Conservation (phyloP, 2,113 vertebrate genomes). For the Corydoras maculifer region DNA sequence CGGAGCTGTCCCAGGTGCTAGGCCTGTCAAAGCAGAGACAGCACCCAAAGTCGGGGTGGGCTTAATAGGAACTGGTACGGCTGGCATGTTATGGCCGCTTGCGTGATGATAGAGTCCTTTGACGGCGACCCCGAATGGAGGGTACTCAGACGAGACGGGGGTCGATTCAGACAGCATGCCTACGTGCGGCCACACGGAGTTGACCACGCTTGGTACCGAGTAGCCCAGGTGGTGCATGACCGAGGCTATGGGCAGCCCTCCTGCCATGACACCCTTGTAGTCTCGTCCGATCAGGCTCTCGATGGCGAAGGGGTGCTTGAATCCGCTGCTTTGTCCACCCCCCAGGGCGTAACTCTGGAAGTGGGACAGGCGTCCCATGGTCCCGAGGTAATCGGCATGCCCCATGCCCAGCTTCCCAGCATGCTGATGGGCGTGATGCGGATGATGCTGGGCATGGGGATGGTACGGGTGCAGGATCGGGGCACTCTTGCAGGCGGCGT, state of each 20-base stretch:
- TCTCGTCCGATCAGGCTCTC: slow-evolving; percentile 90
- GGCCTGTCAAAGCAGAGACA: slow-evolving; percentile 67
- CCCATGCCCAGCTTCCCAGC: slow-evolving; percentile 58
- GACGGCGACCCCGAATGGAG: slow-evolving; percentile 80
- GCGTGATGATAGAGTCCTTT: slow-evolving; percentile 82
- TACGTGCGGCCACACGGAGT: slow-evolving; percentile 91
- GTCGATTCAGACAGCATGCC: slow-evolving; percentile 82
- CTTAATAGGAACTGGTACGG: slow-evolving; percentile 91
- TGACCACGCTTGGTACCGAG: slow-evolving; percentile 81
- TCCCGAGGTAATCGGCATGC: slow-evolving; percentile 63
- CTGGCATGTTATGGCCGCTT: slow-evolving; percentile 76
- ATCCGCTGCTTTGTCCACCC: slow-evolving; percentile 64
- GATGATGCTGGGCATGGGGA: slow-evolving; percentile 71
- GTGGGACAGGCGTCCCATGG: slow-evolving; percentile 76
- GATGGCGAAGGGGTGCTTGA: slow-evolving; percentile 92
- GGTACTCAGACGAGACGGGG: slow-evolving; percentile 77
- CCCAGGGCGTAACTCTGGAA: slow-evolving; percentile 71
- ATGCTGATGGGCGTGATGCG: slow-evolving; percentile 68
- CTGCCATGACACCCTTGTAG: slow-evolving; percentile 87
- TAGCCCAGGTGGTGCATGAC: slow-evolving; percentile 96
- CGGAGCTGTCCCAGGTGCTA: slow-evolving; percentile 64
- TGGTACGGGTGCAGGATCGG: slow-evolving; percentile 82
- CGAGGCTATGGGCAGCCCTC: slow-evolving; percentile 83
- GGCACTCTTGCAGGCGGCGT: slow-evolving; percentile 70
- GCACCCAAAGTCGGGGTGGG: slow-evolving; percentile 78